These are phyloP conservation scores for Brassicogethes aeneus DNA, from an alignment of 2,888 invertebrate species.

Conservation along the genomic window DNA sequence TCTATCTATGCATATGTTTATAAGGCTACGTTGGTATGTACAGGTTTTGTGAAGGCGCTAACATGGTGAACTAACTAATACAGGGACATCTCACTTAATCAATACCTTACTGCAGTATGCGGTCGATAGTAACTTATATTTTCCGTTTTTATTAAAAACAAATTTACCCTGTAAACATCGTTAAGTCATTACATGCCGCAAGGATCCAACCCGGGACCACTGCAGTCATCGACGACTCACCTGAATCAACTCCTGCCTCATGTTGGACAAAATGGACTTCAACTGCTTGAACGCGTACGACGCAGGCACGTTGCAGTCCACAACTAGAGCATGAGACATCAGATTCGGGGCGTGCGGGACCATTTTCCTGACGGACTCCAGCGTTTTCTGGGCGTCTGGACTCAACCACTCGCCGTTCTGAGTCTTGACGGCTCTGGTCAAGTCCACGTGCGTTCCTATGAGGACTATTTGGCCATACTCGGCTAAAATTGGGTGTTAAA, in stretches of 20 bases:
- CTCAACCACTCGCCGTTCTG: constrained; percentile 50
- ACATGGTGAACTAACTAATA: no score
- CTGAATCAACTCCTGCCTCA: constrained; percentile 46
- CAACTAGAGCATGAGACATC: constrained; percentile 46
- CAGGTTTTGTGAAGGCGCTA: neutral
- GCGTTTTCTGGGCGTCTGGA: constrained; percentile 45
- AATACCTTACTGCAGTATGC: no score
- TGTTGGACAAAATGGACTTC: constrained; percentile 45
- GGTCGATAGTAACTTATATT: no score
- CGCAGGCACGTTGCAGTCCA: constrained; percentile 54
- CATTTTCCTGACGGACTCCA: constrained; percentile 40
- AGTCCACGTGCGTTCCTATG: constrained; percentile 56
- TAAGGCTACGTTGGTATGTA: neutral
- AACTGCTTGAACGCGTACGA: constrained; percentile 53
- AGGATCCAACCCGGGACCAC: no score
- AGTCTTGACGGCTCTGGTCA: constrained; percentile 43
- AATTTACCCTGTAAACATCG: no score
- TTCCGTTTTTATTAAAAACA: no score
- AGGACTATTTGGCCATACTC: constrained; percentile 54
- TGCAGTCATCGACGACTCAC: no score
- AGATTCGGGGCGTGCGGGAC: constrained; percentile 51
- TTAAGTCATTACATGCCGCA: no score
- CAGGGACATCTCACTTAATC: no score
- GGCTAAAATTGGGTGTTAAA: constrained; percentile 35
- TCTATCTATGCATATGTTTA: no score